Percentiles rank a stretch among this genome's conserved stretches.
These are phyloP conservation scores for Accipiter fasciatus DNA, from an alignment of 2,797 vertebrate genomes.

Conservation along the genomic window DNA sequence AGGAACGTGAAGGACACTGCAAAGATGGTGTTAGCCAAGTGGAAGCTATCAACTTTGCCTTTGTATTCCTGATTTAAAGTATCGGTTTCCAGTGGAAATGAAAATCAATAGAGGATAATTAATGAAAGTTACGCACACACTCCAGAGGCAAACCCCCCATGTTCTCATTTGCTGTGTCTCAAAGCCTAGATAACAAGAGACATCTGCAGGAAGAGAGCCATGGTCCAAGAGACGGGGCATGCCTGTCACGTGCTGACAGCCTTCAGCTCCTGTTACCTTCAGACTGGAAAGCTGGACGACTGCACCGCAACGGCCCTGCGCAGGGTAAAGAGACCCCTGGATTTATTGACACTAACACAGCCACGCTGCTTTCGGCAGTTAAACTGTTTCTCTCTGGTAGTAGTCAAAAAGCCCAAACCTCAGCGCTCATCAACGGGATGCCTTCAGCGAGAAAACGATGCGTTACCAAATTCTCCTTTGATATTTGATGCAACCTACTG, in stretches of 20 bases:
- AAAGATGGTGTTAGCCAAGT: not conserved
- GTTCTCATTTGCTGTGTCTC: not conserved
- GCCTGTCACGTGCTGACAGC: not conserved
- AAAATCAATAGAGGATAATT: not conserved
- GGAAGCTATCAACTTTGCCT: not conserved
- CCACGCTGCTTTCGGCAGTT: not conserved
- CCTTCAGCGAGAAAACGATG: not conserved
- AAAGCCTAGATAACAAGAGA: not conserved
- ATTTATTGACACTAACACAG: not conserved
- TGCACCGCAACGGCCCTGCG: rapidly evolving
- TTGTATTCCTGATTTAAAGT: not conserved
- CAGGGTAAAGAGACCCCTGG: not conserved
- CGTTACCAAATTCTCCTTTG: not conserved
- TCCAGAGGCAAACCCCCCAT: not conserved
- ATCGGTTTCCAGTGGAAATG: not conserved
- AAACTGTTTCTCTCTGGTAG: not conserved
- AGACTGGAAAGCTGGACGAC: not conserved
- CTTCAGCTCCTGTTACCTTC: no score
- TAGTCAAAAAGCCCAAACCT: not conserved
- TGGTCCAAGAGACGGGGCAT: not conserved
- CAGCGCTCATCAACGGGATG: not conserved
- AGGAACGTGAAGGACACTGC: not conserved
- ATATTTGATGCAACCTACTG: not conserved
- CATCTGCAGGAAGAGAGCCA: not conserved
- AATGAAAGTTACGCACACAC: not conserved